These are phyloP conservation scores for Cataglyphis cursor DNA, from an alignment of 2,888 invertebrate species.

Conservation along the genomic window DNA sequence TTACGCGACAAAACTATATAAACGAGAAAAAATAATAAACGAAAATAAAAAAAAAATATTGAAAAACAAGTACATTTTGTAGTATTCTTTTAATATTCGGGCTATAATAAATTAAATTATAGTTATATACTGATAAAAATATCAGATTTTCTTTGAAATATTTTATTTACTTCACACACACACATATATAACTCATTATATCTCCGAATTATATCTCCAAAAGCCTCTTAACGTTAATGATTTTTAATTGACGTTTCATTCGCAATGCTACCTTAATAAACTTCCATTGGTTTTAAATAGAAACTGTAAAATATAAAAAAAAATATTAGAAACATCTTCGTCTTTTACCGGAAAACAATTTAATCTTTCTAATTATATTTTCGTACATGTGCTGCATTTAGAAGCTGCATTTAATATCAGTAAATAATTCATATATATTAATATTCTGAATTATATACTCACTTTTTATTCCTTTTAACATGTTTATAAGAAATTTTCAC, in stretches of 20 bases:
- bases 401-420: background rate
- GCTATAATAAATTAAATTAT: conserved; percentile 24
- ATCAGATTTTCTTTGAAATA: background rate
- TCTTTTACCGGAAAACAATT: background rate
- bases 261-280: conserved; percentile 37
- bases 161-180: background rate
- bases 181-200: conserved; percentile 19
- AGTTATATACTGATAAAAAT: background rate
- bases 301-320: conserved; percentile 19
- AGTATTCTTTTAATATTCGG: background rate
- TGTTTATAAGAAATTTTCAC: conserved; percentile 49
- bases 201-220: background rate
- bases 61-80: background rate
- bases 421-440: background rate
- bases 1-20: background rate
- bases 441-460: conserved; percentile 30
- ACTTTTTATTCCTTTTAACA: conserved; percentile 29
- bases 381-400: background rate
- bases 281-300: background rate
- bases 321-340: conserved; percentile 4
- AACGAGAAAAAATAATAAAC: background rate
- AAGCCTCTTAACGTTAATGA: background rate
- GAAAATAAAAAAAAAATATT: background rate
- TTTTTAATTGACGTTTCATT: background rate
- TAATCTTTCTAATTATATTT: background rate